Conservation (phyloP, 2,113 vertebrate genomes). For the Paedocypris sp. region DNA sequence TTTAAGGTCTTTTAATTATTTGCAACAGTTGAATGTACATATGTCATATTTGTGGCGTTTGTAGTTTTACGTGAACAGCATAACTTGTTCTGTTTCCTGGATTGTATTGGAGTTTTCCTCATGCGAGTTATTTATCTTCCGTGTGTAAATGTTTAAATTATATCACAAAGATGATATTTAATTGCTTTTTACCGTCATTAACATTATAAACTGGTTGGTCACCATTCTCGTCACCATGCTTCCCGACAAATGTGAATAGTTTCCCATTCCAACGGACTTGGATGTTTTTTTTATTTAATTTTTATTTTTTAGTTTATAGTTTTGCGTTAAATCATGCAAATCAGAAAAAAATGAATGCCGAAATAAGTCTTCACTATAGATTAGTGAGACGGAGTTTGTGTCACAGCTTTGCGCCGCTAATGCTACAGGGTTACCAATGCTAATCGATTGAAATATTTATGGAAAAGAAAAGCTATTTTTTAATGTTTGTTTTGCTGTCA, state of each 20-base stretch:
- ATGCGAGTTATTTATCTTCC: not conserved
- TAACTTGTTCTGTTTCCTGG: not conserved
- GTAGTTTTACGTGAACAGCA: not conserved
- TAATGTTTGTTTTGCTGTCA: not conserved
- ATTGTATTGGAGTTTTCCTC: not conserved
- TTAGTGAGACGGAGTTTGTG: too few relatives aligned
- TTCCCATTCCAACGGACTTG: not conserved
- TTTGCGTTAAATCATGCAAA: slow-evolving; percentile 1
- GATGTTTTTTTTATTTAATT: too few relatives aligned
- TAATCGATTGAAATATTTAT: not conserved
- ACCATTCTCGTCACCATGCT: not conserved
- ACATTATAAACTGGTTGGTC: not conserved
- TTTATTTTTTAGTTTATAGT: too few relatives aligned
- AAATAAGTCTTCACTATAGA: too few relatives aligned
- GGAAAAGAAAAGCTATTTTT: not conserved
- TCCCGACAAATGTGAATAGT: slow-evolving; percentile 1
- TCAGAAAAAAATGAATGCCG: too few relatives aligned
- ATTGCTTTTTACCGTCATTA: not conserved
- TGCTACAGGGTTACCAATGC: slow-evolving; percentile 27
- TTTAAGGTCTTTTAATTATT: not conserved
- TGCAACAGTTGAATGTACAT: slow-evolving; percentile 9
- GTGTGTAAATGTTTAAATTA: not conserved
- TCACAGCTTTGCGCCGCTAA: slow-evolving; percentile 7
- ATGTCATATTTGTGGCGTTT: not conserved
- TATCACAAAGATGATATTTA: not conserved